A percentile compares a stretch with the other conserved stretches of the same genome.
Conservation (phyloP, 2,888 invertebrate species). For the Noctuana brunneofusca region DNA sequence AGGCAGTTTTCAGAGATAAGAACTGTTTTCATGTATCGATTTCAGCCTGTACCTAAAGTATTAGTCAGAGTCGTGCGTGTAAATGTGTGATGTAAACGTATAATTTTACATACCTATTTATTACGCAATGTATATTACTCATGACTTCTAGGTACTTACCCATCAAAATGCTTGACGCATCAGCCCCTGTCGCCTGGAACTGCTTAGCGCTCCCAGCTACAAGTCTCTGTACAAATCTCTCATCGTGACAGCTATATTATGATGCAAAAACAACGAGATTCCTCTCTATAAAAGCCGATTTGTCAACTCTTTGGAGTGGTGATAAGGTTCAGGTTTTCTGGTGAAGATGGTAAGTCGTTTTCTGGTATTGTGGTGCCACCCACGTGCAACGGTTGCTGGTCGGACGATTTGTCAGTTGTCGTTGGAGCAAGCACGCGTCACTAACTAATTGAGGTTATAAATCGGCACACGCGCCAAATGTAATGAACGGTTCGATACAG, state of each 20-base stretch:
- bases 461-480: slow-evolving; percentile 65
- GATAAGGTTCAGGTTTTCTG: slow-evolving; percentile 35
- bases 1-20: too few species aligned
- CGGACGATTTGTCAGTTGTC: slow-evolving; percentile 74
- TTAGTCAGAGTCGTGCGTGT: too few species aligned
- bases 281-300: not conserved
- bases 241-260: slow-evolving; percentile 38
- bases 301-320: slow-evolving; percentile 18
- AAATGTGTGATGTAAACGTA: too few species aligned
- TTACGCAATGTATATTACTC: not conserved
- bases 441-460: slow-evolving; percentile 79
- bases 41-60: not conserved
- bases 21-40: too few species aligned
- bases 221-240: slow-evolving; percentile 38
- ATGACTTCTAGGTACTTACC: slow-evolving; percentile 23
- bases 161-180: slow-evolving; percentile 39
- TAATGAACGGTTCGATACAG: slow-evolving; percentile 59
- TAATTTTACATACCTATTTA: not conserved
- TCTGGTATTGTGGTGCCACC: slow-evolving; percentile 47
- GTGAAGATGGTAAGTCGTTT: slow-evolving; percentile 12
- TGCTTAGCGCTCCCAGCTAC: slow-evolving; percentile 36
- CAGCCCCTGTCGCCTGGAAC: slow-evolving; percentile 34
- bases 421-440: slow-evolving; percentile 62
- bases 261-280: slow-evolving; percentile 9
- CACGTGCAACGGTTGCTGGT: slow-evolving; percentile 60